Conservation (phyloP, 2,113 vertebrate species). For the Petroica traversi region DNA sequence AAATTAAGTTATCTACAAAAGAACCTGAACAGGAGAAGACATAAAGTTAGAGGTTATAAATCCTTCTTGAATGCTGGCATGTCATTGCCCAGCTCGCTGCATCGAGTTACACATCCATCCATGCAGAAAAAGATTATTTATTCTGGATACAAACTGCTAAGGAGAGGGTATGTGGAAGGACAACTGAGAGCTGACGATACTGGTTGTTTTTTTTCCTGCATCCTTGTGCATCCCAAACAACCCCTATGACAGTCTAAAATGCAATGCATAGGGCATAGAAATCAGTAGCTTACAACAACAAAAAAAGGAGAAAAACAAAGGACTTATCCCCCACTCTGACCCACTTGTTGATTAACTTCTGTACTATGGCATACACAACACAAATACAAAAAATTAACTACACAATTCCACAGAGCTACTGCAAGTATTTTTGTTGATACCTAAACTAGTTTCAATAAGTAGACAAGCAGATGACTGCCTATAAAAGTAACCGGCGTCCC, state of each 20-base stretch:
- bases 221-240: neutral
- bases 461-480: neutral
- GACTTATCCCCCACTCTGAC: neutral
- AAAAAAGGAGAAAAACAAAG: neutral
- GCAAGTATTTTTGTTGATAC: neutral
- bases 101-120: accelerated
- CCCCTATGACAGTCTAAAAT: neutral
- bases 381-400: neutral
- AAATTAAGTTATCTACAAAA: neutral
- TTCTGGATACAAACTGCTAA: neutral
- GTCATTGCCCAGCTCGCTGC: neutral
- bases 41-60: neutral
- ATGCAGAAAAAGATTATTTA: neutral
- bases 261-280: neutral
- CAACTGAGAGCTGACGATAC: neutral
- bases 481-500: neutral
- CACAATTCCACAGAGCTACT: neutral
- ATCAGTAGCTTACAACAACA: neutral
- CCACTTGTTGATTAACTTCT: neutral
- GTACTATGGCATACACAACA: neutral
- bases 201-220: neutral
- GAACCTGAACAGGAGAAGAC: neutral
- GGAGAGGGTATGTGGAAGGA: neutral
- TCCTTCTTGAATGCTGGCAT: neutral
- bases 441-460: neutral